Evolutionary conservation across 1,140 invertebrate species (phyloP), one percentile per base, ranked within the genome.

Genomic region (Aplysia californica): DNA sequence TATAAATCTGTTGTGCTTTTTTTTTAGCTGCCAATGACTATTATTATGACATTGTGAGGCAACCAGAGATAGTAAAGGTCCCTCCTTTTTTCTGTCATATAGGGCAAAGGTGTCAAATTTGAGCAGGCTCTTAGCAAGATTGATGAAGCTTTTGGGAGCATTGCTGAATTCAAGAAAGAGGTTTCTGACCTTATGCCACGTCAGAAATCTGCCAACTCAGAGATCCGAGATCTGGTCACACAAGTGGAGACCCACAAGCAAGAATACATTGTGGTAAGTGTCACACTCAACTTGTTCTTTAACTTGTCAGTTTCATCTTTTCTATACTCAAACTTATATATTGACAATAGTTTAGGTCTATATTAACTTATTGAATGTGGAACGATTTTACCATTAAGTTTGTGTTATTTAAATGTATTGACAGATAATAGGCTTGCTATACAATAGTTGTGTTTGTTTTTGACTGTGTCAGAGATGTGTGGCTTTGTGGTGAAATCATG

Each of bases 121-220:
- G 84, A 87, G 65, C 71, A 80, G 44, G 86, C 85, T 10, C 78
- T 88, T 20, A 77, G 77, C 18, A 87, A 87, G 69, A 84, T 89
- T 50, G 82, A 88, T 76, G 86, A 88, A 78, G 88, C 87, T 15
- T 87, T 84, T 82, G 84, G 83, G 0, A 87, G 84, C 56, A 88
- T 89, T 33, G 79, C 75, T 56, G 80, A 83, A 31, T 87, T 80
- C 69, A 86, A 83, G 70, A 78, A 79, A 50, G 78, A 87, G 61
- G 85, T 87, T 5, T 84, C 84, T 0, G 78, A 83, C 23, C 76
- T 89, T 39, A 78, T 77, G 55, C 88, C 88, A 10, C 79, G 83
- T 73, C 85, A 85, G 58, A 83, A 84, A 61, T 66, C 65, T 33
- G 82, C 86, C 6, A 72, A 77, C 18, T 81, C 81, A 3, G 75